Evolutionary conservation across 92 coral and sea anemone genomes (phyloP), one percentile per base, ranked within the genome.

Genomic region (Micromussa lordhowensis): DNA sequence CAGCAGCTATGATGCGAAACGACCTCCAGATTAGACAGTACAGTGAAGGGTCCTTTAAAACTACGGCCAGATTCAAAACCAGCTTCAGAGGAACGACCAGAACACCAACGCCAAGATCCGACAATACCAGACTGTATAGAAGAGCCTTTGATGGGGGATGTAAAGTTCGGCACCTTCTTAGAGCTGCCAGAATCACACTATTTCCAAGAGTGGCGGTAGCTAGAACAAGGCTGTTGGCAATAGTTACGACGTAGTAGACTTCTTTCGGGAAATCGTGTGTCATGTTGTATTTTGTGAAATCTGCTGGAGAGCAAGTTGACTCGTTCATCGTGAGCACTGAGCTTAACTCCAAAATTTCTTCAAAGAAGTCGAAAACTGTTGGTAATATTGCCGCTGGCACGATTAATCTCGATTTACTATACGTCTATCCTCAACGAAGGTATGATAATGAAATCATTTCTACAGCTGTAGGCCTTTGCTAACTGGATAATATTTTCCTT

Each of bases 81-180:
- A 64, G 70, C 16, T 64, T 64, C 15, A 64, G 70, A 0, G 70
- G 70, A 26, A 64, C 10, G 70, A 11, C 70, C 1, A 64, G 17
- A 26, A 24, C 32, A 26, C 32, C 70, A 64, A 64, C 70, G 2
- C 70, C 70, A 7, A 26, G 70, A 64, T 64, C 70, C 31, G 70
- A 64, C 32, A 64, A 32, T n/a, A 64, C 77, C 77, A 82, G 29
- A 21, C 66, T 68, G 63, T 38, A 81, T 64, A 81, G 85, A 29
- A 81, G 75, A 30, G 61, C 85, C 63, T 81, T 81, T 0, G 85
- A 82, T 40, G 86, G 86, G 11, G 76, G 30, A 29, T 82, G 86
- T 28, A 82, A 53, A 59, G 70, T 70, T 70, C 34, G 76, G 32
- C 76, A 70, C 26, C 24, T 24, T 64, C 24, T 64, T 14, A 64